A percentile compares a stretch with the other conserved stretches of the same genome.
These are phyloP conservation scores for Piprites chloris DNA, from an alignment of 2,113 vertebrate genomes.

Conservation along the genomic window DNA sequence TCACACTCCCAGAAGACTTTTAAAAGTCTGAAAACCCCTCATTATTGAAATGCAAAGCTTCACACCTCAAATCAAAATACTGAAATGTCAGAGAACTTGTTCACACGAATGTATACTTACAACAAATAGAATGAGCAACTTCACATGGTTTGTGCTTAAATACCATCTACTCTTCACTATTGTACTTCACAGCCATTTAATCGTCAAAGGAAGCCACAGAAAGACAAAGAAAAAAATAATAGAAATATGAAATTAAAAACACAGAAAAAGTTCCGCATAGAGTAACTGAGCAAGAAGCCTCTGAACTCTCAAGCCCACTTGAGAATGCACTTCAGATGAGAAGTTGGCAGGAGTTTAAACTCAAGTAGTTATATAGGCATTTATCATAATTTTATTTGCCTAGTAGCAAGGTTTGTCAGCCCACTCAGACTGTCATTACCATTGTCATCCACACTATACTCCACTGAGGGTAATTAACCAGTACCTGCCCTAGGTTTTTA, in stretches of 20 bases:
- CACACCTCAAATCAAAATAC: not conserved
- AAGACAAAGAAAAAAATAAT: not conserved
- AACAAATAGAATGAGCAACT: not conserved
- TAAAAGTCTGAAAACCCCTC: not conserved
- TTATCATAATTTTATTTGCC: constrained; percentile 5
- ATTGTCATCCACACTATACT: not conserved
- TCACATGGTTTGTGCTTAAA: not conserved
- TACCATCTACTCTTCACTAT: not conserved
- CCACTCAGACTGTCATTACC: not conserved
- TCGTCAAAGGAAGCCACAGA: not conserved
- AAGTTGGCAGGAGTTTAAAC: not conserved
- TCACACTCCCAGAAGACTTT: not conserved
- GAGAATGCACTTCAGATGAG: not conserved
- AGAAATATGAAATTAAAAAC: not conserved
- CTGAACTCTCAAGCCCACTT: not conserved
- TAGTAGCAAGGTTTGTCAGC: not conserved
- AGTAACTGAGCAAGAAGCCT: not conserved
- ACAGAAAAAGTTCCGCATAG: not conserved
- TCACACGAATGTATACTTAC: accelerated
- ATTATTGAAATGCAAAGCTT: not conserved
- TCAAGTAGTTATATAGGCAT: not conserved
- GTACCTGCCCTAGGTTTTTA: not conserved
- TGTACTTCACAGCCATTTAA: not conserved
- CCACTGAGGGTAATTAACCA: not conserved
- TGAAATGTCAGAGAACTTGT: not conserved